These are phyloP conservation scores for Monomorium pharaonis DNA, from an alignment of 1,140 invertebrate species.

Conservation along the genomic window DNA sequence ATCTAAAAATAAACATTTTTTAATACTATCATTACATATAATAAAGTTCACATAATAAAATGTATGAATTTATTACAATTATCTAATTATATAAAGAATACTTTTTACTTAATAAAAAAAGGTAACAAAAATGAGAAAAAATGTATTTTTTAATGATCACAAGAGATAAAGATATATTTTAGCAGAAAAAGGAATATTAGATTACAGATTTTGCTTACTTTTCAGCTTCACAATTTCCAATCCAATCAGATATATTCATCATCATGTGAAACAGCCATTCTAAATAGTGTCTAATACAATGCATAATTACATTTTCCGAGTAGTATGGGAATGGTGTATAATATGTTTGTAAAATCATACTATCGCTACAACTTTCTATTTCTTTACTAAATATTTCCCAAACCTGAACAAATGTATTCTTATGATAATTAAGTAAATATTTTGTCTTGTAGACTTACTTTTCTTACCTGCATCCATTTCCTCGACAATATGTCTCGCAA, in stretches of 20 bases:
- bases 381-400: conserved; percentile 92
- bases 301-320: conserved; percentile 87
- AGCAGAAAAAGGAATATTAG: conserved; percentile 1
- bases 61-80: neutral
- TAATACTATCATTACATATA: conserved; percentile 43
- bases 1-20: conserved; percentile 61
- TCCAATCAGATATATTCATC: conserved; percentile 78
- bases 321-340: conserved; percentile 88
- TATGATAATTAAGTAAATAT: conserved; percentile 14
- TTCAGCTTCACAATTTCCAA: conserved; percentile 71
- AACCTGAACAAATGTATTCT: conserved; percentile 84
- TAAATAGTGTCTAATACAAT: conserved; percentile 86
- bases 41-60: conserved; percentile 37
- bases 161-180: neutral
- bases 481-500: conserved; percentile 87
- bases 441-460: neutral
- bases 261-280: conserved; percentile 80
- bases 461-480: conserved; percentile 86
- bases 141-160: neutral
- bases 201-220: conserved; percentile 55
- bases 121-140: neutral
- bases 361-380: conserved; percentile 84
- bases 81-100: conserved; percentile 4
- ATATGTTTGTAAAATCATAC: conserved; percentile 86
- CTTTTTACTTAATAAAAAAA: neutral